Base-by-base conservation (phyloP, 2,888 invertebrate species). In the Xanthorhoe designata region DNA sequence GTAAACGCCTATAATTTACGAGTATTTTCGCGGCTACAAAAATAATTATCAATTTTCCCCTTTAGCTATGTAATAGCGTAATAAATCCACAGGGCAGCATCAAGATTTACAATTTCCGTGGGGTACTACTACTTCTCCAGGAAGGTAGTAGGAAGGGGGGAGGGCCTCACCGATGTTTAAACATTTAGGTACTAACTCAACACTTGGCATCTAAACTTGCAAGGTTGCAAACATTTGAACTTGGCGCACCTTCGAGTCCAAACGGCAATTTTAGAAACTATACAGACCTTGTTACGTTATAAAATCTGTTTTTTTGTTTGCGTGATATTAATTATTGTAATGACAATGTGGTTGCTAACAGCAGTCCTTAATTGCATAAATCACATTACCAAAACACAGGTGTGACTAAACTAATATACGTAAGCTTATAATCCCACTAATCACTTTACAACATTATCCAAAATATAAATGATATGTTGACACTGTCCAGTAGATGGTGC, bases 61-160 rank as follows among this genome's bases (percentile, higher is more conserved):
- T 80, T 76, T 73, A 74, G 77, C 79, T 78, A 61, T 67, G 68
- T 80, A 81, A 78, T 79, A 79, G 79, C 78, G 62, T 80, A 77
- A 83, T 84, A 84, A 81, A 84, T 84, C 80, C 75, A 74, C 70
- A 69, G 64, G 77, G 73, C 75, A 75, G 74, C 75, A 75, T 76
- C 72, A 76, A 81, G 83, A 85, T 83, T 84, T 85, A 85, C 80
- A 84, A 84, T 84, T 84, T 85, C 85, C 84, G 80, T 69, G 77
- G 75, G 76, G 65, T 63, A 63, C 49, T 54, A 58, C 63, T 53
- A 61, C 60, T 64, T 64, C 57, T 61, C 38, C 50, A 49, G 56
- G 63, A 47, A 63, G 52, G 55, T 64, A 58, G 70, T 49, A 63
- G 65, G 58, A 59, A 54, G 61, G 72, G 64, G 74, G 61, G 68